A percentile compares a stretch with the other conserved stretches of the same genome.
These are phyloP conservation scores for Tachystola acroxantha DNA, from an alignment of 2,888 invertebrate species.

Conservation along the genomic window DNA sequence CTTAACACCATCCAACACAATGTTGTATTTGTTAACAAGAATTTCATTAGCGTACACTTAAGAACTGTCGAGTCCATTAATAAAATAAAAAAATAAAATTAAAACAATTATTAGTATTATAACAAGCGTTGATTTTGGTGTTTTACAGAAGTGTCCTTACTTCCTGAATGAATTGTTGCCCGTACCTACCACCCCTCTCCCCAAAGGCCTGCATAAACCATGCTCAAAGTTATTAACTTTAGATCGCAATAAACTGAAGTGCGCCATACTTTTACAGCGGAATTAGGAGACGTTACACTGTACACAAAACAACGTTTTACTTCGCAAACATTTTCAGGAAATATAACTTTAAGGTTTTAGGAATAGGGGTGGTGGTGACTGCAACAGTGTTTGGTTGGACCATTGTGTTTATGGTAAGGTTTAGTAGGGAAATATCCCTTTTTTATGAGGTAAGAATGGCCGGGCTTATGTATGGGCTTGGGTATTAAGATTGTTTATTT, in stretches of 20 bases:
- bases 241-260: constrained; percentile 72
- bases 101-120: no score
- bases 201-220: constrained; percentile 25
- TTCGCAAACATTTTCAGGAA: constrained; percentile 11
- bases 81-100: no score
- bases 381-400: constrained; percentile 23
- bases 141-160: no score
- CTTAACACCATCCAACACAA: no score
- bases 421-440: constrained; percentile 70
- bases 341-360: constrained; percentile 14
- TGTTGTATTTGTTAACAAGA: background rate
- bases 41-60: background rate
- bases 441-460: constrained; percentile 72
- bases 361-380: constrained; percentile 19
- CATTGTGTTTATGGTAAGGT: constrained; percentile 62
- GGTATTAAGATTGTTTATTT: constrained; percentile 65
- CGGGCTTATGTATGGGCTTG: constrained; percentile 57
- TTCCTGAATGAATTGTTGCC: no score
- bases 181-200: background rate
- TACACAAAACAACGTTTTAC: constrained; percentile 19
- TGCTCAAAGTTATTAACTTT: constrained; percentile 63
- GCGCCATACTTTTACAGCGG: constrained; percentile 65
- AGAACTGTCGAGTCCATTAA: no score
- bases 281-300: constrained; percentile 59
- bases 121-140: no score